Percentiles rank a stretch among this genome's conserved stretches.
Conservation (phyloP, 2,888 invertebrate species). For the Apantesis nais region DNA sequence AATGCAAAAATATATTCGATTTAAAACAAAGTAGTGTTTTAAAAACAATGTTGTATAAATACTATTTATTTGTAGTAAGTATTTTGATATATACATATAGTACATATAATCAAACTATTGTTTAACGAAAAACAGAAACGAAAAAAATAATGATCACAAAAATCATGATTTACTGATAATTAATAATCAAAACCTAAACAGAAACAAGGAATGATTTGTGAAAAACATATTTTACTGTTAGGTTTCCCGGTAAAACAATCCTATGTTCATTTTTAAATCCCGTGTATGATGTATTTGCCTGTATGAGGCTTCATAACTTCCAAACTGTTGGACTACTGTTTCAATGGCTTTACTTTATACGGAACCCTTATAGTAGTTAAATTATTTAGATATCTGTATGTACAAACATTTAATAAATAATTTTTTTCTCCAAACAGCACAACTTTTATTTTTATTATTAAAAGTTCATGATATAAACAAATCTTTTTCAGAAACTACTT, state of each 20-base stretch:
- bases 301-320: background rate
- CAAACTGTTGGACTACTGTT: background rate
- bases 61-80: no score
- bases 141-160: background rate
- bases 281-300: background rate
- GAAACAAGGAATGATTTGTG: background rate
- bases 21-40: no score
- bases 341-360: background rate
- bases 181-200: background rate
- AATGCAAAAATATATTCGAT: no score
- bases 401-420: background rate
- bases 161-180: background rate
- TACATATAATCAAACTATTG: no score
- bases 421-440: background rate
- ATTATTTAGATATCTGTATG: background rate
- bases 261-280: background rate
- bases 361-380: background rate
- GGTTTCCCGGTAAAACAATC: background rate
- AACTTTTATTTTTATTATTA: no score
- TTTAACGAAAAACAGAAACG: background rate
- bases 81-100: no score
- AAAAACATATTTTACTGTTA: background rate
- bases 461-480: background rate
- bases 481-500: background rate
- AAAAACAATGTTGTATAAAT: no score